phyloP scores from a whole-genome alignment of 1,140 invertebrate genomes.

The Brachionus rubens region DNA sequence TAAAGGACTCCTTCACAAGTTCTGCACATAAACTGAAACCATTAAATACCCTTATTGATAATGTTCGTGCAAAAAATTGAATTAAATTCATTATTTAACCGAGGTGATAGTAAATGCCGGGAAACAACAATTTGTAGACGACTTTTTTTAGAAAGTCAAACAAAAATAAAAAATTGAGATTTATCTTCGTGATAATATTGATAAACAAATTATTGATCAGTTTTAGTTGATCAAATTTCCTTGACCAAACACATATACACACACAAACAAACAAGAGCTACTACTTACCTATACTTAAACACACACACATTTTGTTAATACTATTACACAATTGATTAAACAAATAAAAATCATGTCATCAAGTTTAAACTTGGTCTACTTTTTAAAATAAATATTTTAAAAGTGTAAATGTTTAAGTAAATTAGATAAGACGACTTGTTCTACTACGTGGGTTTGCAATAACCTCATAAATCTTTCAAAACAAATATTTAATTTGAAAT shows the following conservation, averaged over 20 bases:
- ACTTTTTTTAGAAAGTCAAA: no score
- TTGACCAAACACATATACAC: background rate
- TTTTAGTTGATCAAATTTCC: background rate
- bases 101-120: no score
- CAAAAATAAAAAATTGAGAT: background rate
- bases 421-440: slow-evolving; percentile 17
- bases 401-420: slow-evolving; percentile 24
- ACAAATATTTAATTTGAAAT: slow-evolving; percentile 24
- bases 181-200: slow-evolving; percentile 11
- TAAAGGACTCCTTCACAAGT: no score
- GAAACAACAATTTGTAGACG: no score
- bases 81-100: no score
- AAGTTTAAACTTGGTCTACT: background rate
- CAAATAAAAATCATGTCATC: slow-evolving; percentile 29
- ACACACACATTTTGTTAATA: no score
- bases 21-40: no score
- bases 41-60: no score
- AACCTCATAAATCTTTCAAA: no score
- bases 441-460: no score
- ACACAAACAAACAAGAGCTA: background rate
- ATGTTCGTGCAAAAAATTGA: no score
- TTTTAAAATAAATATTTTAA: slow-evolving; percentile 6
- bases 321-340: slow-evolving; percentile 11
- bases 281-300: background rate
- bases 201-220: background rate